phyloP scores from a whole-genome alignment of 2,888 invertebrate genomes.

The Archips xylosteana region DNA sequence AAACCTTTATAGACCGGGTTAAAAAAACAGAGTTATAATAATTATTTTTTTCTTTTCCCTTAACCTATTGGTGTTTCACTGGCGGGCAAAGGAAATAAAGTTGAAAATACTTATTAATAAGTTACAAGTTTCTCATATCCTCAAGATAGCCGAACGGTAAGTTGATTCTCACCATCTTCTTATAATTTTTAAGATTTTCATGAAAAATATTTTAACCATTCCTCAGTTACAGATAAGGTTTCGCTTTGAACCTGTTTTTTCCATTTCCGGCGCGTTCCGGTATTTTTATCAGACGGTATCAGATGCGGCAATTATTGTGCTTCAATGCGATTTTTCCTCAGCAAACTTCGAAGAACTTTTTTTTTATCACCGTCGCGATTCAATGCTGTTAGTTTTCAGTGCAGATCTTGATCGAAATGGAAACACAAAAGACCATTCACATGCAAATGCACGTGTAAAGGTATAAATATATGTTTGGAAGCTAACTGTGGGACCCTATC shows the following conservation, averaged over 20 bases:
- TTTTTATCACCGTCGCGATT: not conserved
- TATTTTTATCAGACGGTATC: constrained; percentile 6
- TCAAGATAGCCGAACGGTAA: not conserved
- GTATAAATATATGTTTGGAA: no score
- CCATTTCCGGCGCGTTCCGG: not conserved
- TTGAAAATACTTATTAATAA: no score
- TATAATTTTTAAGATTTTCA: not conserved
- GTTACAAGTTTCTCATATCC: no score
- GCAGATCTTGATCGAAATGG: not conserved
- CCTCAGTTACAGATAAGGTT: not conserved
- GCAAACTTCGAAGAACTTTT: not conserved
- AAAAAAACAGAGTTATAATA: no score
- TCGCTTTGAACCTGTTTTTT: constrained; percentile 10
- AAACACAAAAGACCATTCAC: no score
- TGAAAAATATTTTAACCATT: not conserved
- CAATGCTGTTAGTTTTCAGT: not conserved
- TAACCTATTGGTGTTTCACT: no score
- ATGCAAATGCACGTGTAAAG: no score
- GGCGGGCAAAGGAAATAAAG: no score
- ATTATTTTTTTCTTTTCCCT: no score
- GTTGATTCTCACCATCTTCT: not conserved
- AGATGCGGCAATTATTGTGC: constrained; percentile 21
- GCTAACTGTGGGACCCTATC: no score
- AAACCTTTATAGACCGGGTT: no score
- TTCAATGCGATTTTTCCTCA: constrained; percentile 9